Evolutionary conservation across 2,113 vertebrate genomes (phyloP), one percentile per base, ranked within the genome.

Genomic region (Agapornis roseicollis): DNA sequence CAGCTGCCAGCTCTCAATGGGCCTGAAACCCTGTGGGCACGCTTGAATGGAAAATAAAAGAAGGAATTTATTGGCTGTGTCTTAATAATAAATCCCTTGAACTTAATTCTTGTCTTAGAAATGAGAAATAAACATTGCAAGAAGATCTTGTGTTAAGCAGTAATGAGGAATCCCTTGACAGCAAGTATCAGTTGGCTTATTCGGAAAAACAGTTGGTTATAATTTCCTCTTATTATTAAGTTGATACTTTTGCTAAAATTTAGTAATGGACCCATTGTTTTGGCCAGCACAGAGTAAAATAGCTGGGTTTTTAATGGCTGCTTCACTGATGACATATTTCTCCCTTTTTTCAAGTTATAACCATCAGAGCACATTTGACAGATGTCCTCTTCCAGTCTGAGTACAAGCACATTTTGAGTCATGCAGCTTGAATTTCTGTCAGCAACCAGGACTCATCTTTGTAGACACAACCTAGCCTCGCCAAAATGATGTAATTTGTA

Each of bases 341-440:
- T 5, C 28, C 3, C 13, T 35, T 49, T 72, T 69, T 56, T 27
- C 10, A 37, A 66, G 10, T 70, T 68, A 22, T 3, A 70, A n/a
- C 29, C 5, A 64, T 55, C 66, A 63, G 35, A 69, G 25, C 18
- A 91, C 27, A 16, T 90, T 87, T 86, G 41, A 65, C 28, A 52
- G 49, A 15, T 64, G 35, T 44, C 29, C 17, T 58, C 31, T 80
- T 69, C 17, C 63, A 85, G 23, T 61, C 5, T 37, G 49, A 65
- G 10, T 11, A 33, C 0, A 1, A 13, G 22, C 4, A 7, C 14
- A 29, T 37, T 37, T 72, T 37, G 44, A 61, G 18, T 20, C 0
- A 0, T 42, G 31, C 25, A 92, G 31, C 39, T 44, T 87, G 52
- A 69, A 81, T 61, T 87, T 89, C 22, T 19, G n/a, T 1, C 1